Evolutionary conservation across 2,888 invertebrate genomes (phyloP).

Genomic region (Diploptera punctata): DNA sequence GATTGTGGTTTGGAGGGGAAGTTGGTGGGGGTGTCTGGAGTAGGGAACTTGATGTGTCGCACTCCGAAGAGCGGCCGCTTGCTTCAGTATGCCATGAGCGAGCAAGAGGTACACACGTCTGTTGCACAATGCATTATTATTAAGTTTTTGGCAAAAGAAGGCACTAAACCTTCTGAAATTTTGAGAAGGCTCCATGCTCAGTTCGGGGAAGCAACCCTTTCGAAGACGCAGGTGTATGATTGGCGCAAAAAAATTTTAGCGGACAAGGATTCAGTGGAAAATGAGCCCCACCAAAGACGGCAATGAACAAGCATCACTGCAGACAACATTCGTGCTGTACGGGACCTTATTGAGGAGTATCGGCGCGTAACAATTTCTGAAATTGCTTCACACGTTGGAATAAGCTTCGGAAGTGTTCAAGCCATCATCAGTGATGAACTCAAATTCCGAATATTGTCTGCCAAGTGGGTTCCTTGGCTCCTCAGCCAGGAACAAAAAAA

Average conservation of each 20-base stretch:
- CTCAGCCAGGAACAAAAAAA: too few species aligned
- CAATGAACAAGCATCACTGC: not conserved
- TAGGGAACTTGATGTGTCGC: too few species aligned
- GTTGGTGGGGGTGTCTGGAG: too few species aligned
- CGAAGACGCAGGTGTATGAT: not conserved
- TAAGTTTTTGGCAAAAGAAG: not conserved
- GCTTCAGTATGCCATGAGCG: too few species aligned
- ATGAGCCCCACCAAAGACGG: not conserved
- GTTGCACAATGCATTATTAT: not conserved
- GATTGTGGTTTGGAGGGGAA: too few species aligned
- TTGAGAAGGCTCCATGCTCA: not conserved
- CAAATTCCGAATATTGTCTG: not conserved
- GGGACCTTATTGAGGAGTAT: not conserved
- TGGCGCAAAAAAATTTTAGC: not conserved
- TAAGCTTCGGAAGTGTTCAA: not conserved
- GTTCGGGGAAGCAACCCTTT: not conserved
- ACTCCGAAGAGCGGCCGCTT: too few species aligned
- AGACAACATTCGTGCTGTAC: not conserved
- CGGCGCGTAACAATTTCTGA: not conserved
- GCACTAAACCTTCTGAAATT: not conserved
- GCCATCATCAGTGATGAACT: not conserved
- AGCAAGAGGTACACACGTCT: not conserved
- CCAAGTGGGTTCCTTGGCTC: not conserved
- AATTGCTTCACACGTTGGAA: not conserved
- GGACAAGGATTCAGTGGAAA: not conserved